Percentiles rank a stretch among this genome's conserved stretches.
These are phyloP conservation scores for Myodes glareolus DNA, from an alignment of 2,113 vertebrate genomes.

Conservation along the genomic window DNA sequence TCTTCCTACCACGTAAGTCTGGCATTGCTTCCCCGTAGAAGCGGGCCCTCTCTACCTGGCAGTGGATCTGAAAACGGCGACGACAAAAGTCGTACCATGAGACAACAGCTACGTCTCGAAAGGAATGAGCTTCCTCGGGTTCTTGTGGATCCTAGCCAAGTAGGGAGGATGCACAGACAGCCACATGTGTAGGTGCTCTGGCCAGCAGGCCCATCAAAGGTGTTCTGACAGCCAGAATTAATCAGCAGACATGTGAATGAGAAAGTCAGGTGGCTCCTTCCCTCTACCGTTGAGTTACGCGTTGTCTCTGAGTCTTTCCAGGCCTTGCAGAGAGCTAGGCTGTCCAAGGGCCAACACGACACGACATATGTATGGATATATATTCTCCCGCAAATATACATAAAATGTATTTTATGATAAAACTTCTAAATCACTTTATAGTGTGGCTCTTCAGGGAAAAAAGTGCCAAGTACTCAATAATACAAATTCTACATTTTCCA, in stretches of 20 bases:
- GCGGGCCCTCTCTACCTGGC: background rate
- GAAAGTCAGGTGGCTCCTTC: background rate
- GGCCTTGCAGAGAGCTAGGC: background rate
- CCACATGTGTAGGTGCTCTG: background rate
- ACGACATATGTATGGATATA: background rate
- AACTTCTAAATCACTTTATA: background rate
- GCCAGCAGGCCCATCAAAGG: background rate
- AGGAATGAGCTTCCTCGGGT: background rate
- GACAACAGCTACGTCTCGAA: background rate
- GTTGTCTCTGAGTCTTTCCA: background rate
- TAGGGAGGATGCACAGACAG: background rate
- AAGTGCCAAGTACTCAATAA: background rate
- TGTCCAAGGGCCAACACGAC: background rate
- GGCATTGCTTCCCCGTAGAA: background rate
- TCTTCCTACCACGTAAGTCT: background rate
- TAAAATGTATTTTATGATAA: constrained; percentile 9
- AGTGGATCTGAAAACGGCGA: background rate
- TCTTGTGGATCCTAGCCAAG: background rate
- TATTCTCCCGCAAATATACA: constrained; percentile 8
- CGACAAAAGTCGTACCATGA: background rate
- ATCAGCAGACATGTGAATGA: background rate
- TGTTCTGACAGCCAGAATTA: background rate
- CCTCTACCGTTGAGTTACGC: background rate
- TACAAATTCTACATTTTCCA: constrained; percentile 17
- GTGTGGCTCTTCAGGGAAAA: background rate